These are phyloP conservation scores for Embidobia sp. DNA, from an alignment of 2,888 invertebrate species.

Conservation along the genomic window DNA sequence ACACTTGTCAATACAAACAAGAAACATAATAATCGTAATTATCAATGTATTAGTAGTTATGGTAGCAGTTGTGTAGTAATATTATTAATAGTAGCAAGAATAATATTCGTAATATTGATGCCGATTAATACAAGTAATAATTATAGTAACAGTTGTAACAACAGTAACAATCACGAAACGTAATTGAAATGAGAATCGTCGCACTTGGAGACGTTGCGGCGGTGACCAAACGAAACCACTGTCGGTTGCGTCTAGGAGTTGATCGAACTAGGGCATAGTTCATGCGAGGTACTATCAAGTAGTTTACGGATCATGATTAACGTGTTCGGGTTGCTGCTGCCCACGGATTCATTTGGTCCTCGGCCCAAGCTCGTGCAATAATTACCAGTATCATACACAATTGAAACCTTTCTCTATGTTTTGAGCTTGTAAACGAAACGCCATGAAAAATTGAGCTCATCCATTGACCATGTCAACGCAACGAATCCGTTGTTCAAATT, in stretches of 20 bases:
- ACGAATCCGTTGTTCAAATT: slow-evolving; percentile 70
- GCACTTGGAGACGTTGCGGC: slow-evolving; percentile 38
- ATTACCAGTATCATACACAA: slow-evolving; percentile 45
- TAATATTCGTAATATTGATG: slow-evolving; percentile 65
- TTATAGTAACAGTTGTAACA: slow-evolving; percentile 67
- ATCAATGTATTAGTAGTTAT: slow-evolving; percentile 68
- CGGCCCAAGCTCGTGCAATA: slow-evolving; percentile 35
- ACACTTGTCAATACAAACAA: slow-evolving; percentile 67
- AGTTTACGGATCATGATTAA: slow-evolving; percentile 27
- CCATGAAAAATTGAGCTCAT: slow-evolving; percentile 48
- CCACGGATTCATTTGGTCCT: slow-evolving; percentile 44
- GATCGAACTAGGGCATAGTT: slow-evolving; percentile 28
- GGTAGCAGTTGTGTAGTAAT: slow-evolving; percentile 65
- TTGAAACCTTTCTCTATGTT: slow-evolving; percentile 40
- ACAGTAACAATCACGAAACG: slow-evolving; percentile 65
- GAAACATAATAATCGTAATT: slow-evolving; percentile 69
- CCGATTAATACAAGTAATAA: slow-evolving; percentile 66
- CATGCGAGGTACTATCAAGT: slow-evolving; percentile 40
- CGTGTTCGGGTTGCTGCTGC: slow-evolving; percentile 17
- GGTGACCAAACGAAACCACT: slow-evolving; percentile 48
- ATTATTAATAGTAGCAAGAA: slow-evolving; percentile 65
- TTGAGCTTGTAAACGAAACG: slow-evolving; percentile 52
- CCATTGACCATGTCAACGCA: slow-evolving; percentile 54
- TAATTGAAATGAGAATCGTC: slow-evolving; percentile 49
- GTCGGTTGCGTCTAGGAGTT: slow-evolving; percentile 18